Evolutionary conservation across 2,113 vertebrate species (phyloP).

Genomic region (Murina feae): DNA sequence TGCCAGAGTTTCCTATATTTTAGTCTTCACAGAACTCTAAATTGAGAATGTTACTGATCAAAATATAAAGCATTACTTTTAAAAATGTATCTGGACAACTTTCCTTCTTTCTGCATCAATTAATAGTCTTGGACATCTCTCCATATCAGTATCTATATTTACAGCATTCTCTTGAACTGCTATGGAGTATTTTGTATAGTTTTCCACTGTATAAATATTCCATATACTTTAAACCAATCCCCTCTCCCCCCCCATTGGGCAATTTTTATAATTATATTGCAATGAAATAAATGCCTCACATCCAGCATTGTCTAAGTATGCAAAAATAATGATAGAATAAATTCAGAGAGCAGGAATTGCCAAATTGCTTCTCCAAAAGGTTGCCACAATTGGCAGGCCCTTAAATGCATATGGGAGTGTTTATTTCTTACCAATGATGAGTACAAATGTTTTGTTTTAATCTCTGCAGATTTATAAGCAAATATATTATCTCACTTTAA

Average conservation of each 20-base stretch:
- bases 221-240: background rate
- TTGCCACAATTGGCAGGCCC: background rate
- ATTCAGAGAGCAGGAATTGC: background rate
- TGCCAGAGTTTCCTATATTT: background rate
- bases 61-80: background rate
- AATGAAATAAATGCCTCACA: slow-evolving; percentile 16
- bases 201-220: background rate
- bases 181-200: background rate
- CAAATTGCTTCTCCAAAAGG: background rate
- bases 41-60: background rate
- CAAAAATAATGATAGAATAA: background rate
- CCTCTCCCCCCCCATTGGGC: background rate
- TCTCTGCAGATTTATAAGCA: background rate
- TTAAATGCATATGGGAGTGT: background rate
- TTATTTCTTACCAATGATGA: background rate
- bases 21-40: background rate
- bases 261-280: slow-evolving; percentile 3
- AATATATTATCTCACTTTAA: background rate
- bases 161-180: background rate
- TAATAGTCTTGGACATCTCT: background rate
- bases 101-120: background rate
- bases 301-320: background rate
- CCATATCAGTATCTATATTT: background rate
- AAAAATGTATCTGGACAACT: background rate
- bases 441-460: background rate